Evolutionary conservation across 2,888 invertebrate species (phyloP), one percentile per base, ranked within the genome.

Genomic region (Cataglyphis livida): DNA sequence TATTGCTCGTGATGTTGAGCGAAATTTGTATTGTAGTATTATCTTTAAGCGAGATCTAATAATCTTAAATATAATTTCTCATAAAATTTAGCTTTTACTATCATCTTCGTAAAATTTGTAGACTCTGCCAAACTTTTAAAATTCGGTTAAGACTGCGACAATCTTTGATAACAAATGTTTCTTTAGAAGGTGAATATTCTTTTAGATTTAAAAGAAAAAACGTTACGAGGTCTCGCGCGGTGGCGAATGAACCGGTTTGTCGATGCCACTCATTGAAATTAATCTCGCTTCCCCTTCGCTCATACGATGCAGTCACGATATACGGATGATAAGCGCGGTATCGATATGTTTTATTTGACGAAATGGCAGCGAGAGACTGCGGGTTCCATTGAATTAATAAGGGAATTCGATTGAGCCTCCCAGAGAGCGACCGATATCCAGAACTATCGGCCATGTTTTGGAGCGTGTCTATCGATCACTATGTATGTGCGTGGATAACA

Each of bases 391-490:
- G 78, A 79, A 79, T 79, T 79, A 79, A 48, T 79, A 79, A 79
- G 59, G 2, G 78, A 59, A 74, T 79, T 79, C 79, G 82, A 79
- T 82, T 78, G 78, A n/a, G n/a, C 35, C 44, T 59, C 25, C 32
- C 74, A 25, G 51, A 51, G 74, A 38, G 51, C 64, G 81, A 41
- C 44, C 57, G 51, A 78, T 82, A 79, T 66, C 66, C 25, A 66
- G 82, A 82, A 84, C n/a, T 84, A 65, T 48, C 83, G 64, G 57
- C 83, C 74, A 75, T 79, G 78, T 44, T 61, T 71, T 38, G 68
- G 65, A 54, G 57, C 66, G 44, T 41, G 51, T 83, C 84, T 88
- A 91, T 91, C 91, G 91, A 90, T 91, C 89, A 88, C 85, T 76
- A 83, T 85, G 85, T 79, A 84, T 82, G 84, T 81, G 84, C 84